Base-by-base conservation (phyloP, 2,113 vertebrate species). In the Sialia sialis region DNA sequence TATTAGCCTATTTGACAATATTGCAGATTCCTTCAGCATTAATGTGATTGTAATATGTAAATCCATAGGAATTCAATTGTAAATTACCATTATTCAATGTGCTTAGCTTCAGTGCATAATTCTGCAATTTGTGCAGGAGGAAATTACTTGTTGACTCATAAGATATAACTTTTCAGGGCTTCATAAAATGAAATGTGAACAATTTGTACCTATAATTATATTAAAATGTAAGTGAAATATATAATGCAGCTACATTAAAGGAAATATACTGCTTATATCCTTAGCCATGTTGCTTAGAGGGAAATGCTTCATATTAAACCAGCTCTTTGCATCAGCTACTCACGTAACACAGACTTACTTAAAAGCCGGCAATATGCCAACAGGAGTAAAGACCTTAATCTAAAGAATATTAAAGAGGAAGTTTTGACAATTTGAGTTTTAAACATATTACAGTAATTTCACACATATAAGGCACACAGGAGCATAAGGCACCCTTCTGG, bases 141-240 rank as follows among this genome's bases (percentile, higher is more conserved):
- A 95, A 97, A 97, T 97, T 94, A 92, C 96, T 84, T 87, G 89
- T 93, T 92, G 84, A 92, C 84, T 94, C 92, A 75, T 16, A 54
- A 96, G 93, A 95, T 78, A 59, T 89, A 89, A 92, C 79, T 91
- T 95, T 88, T 62, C 66, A 87, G 63, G 63, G 62, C 79, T 96
- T 94, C 77, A 56, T 79, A 90, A 94, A 92, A 94, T 51, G 67
- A 82, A 89, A 91, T 77, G 85, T 79, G 94, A 89, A 79, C 73
- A 94, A 95, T 96, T 96, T 91, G 87, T 93, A 93, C 59, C 67
- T 87, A 87, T 81, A 96, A 94, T 87, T 92, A 85, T 48, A 90
- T 86, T 89, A 90, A 94, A 91, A 89, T 38, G 20, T 93, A 94
- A 94, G 69, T 43, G 49, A 94, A 93, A 79, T 90, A 66, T 32